phyloP scores from a whole-genome alignment of 2,797 vertebrate species.

The Hoplostethus atlanticus region DNA sequence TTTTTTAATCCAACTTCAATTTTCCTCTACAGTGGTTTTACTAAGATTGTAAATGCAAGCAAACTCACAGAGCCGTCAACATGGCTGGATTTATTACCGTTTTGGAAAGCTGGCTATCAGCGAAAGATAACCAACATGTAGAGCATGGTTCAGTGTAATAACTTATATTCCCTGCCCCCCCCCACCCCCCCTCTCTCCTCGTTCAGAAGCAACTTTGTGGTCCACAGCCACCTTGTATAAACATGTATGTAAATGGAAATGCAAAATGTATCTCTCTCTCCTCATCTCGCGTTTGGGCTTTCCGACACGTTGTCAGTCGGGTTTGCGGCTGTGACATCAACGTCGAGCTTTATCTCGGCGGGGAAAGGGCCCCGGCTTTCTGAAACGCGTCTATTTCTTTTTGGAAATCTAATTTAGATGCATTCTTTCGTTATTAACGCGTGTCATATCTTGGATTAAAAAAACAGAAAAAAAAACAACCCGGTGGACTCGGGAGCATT shows the following conservation, averaged over 20 bases:
- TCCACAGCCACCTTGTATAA: conserved; percentile 54
- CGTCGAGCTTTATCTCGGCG: conserved; percentile 59
- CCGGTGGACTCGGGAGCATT: neutral
- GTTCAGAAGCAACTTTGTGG: conserved; percentile 67
- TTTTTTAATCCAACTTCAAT: conserved; percentile 86
- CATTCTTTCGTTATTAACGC: conserved; percentile 20
- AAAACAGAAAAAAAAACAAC: neutral
- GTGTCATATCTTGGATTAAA: conserved; percentile 18
- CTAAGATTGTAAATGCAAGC: conserved; percentile 86
- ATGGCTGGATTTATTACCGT: conserved; percentile 82
- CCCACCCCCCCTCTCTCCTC: conserved; percentile 16
- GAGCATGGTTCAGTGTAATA: conserved; percentile 75
- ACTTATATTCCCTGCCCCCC: conserved; percentile 55
- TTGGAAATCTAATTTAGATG: conserved; percentile 53
- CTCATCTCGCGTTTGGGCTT: conserved; percentile 44
- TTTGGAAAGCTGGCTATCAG: conserved; percentile 83
- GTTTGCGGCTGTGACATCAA: conserved; percentile 52
- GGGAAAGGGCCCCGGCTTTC: conserved; percentile 17
- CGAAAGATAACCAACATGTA: conserved; percentile 83
- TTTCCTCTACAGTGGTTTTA: conserved; percentile 88
- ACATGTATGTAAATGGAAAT: conserved; percentile 73
- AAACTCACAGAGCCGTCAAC: conserved; percentile 80
- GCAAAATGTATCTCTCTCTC: conserved; percentile 65
- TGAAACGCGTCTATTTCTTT: conserved; percentile 33
- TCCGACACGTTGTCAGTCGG: conserved; percentile 49